These are phyloP conservation scores for Falco berigora DNA, from an alignment of 2,797 vertebrate genomes.

Conservation along the genomic window DNA sequence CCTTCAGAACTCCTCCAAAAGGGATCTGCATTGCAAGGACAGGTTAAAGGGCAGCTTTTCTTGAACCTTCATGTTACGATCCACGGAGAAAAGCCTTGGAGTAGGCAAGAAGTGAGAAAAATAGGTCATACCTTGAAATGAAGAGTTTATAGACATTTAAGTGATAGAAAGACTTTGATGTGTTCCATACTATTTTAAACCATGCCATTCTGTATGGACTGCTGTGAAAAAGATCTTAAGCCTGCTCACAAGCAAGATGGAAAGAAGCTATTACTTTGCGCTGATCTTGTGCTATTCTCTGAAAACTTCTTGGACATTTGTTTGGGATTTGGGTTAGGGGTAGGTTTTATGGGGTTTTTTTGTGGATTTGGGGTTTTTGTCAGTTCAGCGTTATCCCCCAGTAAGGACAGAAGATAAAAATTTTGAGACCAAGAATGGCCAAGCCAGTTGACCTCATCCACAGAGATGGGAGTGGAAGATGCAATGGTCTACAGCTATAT, in stretches of 20 bases:
- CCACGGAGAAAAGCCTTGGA: background rate
- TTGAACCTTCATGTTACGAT: background rate
- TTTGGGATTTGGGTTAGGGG: accelerated
- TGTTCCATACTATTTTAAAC: background rate
- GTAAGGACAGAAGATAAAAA: background rate
- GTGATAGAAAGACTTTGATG: background rate
- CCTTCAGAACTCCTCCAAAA: background rate
- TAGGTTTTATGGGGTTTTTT: background rate
- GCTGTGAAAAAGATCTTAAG: background rate
- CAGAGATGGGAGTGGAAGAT: background rate
- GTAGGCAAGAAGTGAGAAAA: background rate
- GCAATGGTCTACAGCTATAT: background rate
- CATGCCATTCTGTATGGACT: background rate
- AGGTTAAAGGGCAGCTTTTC: background rate
- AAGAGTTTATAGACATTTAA: background rate
- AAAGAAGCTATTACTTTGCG: background rate
- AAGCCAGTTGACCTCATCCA: background rate
- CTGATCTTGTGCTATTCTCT: background rate
- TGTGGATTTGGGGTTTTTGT: accelerated
- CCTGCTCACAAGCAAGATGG: background rate
- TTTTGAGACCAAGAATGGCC: background rate
- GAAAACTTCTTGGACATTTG: background rate
- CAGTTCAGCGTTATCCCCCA: background rate
- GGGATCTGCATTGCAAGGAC: background rate
- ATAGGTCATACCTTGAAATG: background rate